Base-by-base conservation (phyloP, 2,888 invertebrate species). In the Eremobia ochroleuca region DNA sequence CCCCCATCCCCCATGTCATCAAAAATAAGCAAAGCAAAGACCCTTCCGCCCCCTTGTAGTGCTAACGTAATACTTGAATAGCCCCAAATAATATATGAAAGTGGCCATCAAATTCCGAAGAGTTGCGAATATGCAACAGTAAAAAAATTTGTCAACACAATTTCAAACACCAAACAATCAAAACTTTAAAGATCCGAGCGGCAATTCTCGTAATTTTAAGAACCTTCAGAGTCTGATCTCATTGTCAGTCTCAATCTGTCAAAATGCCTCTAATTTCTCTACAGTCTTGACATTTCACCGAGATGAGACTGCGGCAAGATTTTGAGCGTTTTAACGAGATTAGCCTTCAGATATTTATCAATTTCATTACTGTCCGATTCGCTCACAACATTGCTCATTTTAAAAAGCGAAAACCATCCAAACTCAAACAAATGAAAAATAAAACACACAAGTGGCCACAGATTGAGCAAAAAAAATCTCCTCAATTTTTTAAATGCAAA, bases 401-500 rank as follows among this genome's bases (percentile, higher is more conserved):
- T 18, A 64, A 79, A 34, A 72, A 43, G 0, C 43, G 6, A 59
- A 40, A 25, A 3, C 11, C 34, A 11, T 13, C 34, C 28, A 68
- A 74, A 68, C 37, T 31, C 6, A 58, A 52, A 73, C 6, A 9
- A n/a, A 73, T 34, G 58, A 71, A 82, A 34, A 67, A 40, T 2
- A 0, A 46, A n/a, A 79, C 55, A 75, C 8, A 43, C 37, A 83
- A 62, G 40, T 73, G 67, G 40, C 77, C 77, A 64, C 73, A 85
- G 73, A 81, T 79, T 66, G 58, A 62, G 70, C 74, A 4, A 49
- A 81, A 79, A 79, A 78, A 80, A 73, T 64, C n/a, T 28, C n/a
- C 28, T 52, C 49, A 73, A 21, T 70, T 83, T 86, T 87, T 82
- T 75, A 64, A 78, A 83, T 73, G 80, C 80, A 78, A 76, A 83